Conservation (phyloP, 2,113 vertebrate genomes). For the Aldabrachelys gigantea region DNA sequence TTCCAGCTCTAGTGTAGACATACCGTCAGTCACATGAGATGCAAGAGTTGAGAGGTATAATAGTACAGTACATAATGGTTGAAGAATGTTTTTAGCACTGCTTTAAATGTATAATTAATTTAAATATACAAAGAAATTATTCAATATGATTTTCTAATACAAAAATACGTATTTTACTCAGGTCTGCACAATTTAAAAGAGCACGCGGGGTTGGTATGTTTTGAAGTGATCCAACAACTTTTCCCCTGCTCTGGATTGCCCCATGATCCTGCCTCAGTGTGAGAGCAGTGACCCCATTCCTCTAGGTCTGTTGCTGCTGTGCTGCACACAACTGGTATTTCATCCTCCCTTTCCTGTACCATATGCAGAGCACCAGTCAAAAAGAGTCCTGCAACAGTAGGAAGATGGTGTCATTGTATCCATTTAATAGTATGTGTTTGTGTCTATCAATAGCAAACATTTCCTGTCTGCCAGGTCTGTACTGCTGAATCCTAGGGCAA, state of each 20-base stretch:
- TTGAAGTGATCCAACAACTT: neutral
- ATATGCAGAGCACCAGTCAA: neutral
- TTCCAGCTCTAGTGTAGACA: neutral
- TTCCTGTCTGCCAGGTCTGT: neutral
- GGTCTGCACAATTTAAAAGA: neutral
- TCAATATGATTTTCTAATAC: neutral
- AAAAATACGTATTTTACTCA: neutral
- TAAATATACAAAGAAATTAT: neutral
- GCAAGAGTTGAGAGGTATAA: neutral
- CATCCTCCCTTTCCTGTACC: neutral
- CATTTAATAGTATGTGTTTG: neutral
- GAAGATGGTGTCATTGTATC: neutral
- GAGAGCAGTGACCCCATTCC: neutral
- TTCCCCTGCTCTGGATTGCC: rapidly evolving
- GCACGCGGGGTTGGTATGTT: neutral
- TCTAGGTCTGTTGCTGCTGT: neutral
- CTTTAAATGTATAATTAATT: neutral
- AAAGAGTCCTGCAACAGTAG: neutral
- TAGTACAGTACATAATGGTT: neutral
- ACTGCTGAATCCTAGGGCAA: rapidly evolving
- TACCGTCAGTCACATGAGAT: neutral
- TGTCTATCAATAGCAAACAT: rapidly evolving
- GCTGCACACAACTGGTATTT: neutral
- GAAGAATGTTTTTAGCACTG: neutral
- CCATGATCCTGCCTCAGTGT: neutral